Conservation (phyloP, 2,888 invertebrate genomes). For the Gasteruption jaculator region DNA sequence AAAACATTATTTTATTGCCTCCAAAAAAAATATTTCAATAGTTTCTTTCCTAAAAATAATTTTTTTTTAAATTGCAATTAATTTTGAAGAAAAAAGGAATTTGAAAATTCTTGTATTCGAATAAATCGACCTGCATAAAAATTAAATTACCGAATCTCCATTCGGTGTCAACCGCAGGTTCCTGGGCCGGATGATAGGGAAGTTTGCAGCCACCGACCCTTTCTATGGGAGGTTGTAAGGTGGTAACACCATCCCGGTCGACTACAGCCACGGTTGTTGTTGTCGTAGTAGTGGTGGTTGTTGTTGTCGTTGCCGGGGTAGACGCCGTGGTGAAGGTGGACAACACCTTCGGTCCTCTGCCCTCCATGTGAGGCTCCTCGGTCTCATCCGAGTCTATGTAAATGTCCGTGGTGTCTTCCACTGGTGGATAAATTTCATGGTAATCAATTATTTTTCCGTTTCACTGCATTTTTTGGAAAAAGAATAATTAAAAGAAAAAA, state of each 20-base stretch:
- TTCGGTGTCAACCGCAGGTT: constrained; percentile 56
- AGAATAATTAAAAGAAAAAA: too few relatives aligned
- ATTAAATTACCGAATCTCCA: constrained; percentile 60
- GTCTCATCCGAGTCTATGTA: constrained; percentile 2
- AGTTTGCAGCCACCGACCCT: constrained; percentile 52
- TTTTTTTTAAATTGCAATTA: too few relatives aligned
- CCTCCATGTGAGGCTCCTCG: constrained; percentile 35
- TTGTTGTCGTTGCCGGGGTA: constrained; percentile 28
- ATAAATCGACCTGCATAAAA: neutral
- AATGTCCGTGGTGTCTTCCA: too few relatives aligned
- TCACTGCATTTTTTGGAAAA: too few relatives aligned
- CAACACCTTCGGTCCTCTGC: too few relatives aligned
- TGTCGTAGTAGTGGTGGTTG: constrained; percentile 44
- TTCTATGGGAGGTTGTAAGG: constrained; percentile 28
- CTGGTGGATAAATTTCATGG: too few relatives aligned
- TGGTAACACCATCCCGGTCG: constrained; percentile 25
- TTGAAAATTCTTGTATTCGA: neutral
- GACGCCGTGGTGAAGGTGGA: constrained; percentile 9
- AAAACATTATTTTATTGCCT: constrained; percentile 13
- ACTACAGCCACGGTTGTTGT: constrained; percentile 36
- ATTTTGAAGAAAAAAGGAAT: too few relatives aligned
- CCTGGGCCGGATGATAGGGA: constrained; percentile 55
- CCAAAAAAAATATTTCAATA: neutral
- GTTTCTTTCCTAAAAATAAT: too few relatives aligned
- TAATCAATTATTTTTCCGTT: too few relatives aligned